Base-by-base conservation (phyloP, 1,140 invertebrate genomes). In the Saccostrea glomerata region DNA sequence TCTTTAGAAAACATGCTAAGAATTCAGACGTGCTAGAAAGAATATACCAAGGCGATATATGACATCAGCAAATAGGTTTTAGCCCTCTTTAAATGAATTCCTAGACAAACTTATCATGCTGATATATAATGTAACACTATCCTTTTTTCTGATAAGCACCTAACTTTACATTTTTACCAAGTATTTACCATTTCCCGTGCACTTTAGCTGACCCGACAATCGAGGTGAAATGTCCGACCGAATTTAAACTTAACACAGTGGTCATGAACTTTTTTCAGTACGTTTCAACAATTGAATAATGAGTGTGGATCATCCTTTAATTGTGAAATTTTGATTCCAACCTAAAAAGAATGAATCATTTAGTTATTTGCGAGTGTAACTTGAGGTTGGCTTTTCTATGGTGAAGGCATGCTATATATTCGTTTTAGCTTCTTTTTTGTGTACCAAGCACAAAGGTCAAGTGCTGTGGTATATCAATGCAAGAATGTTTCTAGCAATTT, bases 261-360 rank as follows among this genome's bases (percentile, higher is more conserved):
- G 82, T 83, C 82, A 83, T 83, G 82, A 83, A 83, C 82, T 83
- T 55, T 83, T 83, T 83, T 83, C 82, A 83, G 82, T 83, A 83
- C 82, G 82, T 83, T 83, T 83, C 54, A 83, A 83, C 82, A 83
- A 83, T 83, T 83, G 82, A 83, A 83, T 83, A 83, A 83, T 83
- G 82, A 83, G 36, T 23, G n/a, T 23, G 82, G 82, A 83, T 73
- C 70, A 73, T 73, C 70, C 70, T 73, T 73, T 73, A 73, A 73
- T 73, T 73, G 70, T 36, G 25, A 73, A 73, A 36, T 73, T 73
- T 73, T 73, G 70, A 73, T 73, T 73, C 70, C 70, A 25, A 36
- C 12, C 70, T 73, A 73, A 73, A 5, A 73, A 36, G 58, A 73
- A 73, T 30, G 70, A 73, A 73, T 73, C 70, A 73, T 73, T 73